Conservation (phyloP, 2,797 vertebrate species). For the Halcyon smyrnensis region DNA sequence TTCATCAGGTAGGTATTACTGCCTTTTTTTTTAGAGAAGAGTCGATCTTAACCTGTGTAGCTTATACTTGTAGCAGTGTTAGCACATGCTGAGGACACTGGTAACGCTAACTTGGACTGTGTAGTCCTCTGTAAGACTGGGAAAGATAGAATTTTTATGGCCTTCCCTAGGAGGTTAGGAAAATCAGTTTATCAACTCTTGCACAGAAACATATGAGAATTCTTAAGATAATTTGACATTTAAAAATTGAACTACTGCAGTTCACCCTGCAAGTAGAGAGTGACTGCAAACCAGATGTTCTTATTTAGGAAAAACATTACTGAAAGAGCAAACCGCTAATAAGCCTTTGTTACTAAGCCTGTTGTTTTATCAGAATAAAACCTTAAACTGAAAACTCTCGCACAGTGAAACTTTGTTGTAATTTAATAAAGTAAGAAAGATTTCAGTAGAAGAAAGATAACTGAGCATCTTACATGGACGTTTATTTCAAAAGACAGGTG, state of each 20-base stretch:
- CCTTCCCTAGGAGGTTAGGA: neutral
- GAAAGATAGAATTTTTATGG: neutral
- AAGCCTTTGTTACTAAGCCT: conserved; percentile 55
- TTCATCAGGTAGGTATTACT: neutral
- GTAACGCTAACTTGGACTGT: neutral
- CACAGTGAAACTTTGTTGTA: conserved; percentile 37
- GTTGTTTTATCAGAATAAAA: conserved; percentile 52
- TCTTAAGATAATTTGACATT: conserved; percentile 69
- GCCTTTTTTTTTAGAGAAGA: neutral
- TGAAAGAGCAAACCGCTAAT: conserved; percentile 66
- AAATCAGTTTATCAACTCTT: conserved; percentile 28
- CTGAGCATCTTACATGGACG: neutral
- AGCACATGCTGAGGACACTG: neutral
- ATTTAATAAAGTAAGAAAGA: neutral
- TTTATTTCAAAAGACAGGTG: neutral
- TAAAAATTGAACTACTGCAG: conserved; percentile 69
- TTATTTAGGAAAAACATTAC: conserved; percentile 62
- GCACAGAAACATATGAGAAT: conserved; percentile 32
- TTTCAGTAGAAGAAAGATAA: conserved; percentile 20
- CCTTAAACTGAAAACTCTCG: conserved; percentile 32
- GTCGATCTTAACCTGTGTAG: neutral
- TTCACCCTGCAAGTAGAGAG: conserved; percentile 61
- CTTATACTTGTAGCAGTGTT: neutral
- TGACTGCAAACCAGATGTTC: conserved; percentile 62
- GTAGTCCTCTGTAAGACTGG: neutral